Evolutionary conservation across 64 coral and sea anemone species (phyloP), one percentile per base, ranked within the genome.

Genomic region (Stichodactyla mertensii): DNA sequence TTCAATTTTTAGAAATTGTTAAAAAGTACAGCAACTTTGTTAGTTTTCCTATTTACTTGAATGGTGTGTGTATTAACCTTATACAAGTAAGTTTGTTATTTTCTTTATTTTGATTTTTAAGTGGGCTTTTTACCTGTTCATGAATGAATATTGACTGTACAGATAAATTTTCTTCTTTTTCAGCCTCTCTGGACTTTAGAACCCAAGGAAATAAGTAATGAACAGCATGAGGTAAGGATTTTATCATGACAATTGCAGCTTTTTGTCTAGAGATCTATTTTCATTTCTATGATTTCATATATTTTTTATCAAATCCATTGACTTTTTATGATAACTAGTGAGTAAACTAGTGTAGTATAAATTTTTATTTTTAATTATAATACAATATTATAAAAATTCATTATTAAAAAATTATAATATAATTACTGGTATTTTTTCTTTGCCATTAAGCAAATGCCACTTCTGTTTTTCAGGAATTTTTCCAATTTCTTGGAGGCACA

Each of bases 21-120:
- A 86, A 86, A 77, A 94, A 90, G 54, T 98, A 98, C 71, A 98
- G 95, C 77, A 98, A 98, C 82, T 98, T 98, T 94, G 95, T 98
- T 23, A 90, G 95, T 28, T 98, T 98, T 83, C 95, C 95, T 82
- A 98, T 98, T 53, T 98, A 81, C 54, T 36, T 98, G 58, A 94
- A 98, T 78, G 95, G 95, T 55, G 86, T 84, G n/a, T 94, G 92
- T 66, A 98, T 98, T 26, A 98, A 98, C 83, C 92, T 92, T 74
- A 89, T 98, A 61, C 91, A 97, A 91, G 94, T 97, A 31, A 16
- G n/a, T 79, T 82, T 22, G 16, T 62, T n/a, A 61, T 61, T 22
- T 18, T 27, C 27, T 69, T 23, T 71, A 71, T 16, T 26, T 51
- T 64, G 58, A 7, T 69, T 14, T 77, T 9, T 7, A n/a, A 20